phyloP scores from a whole-genome alignment of 2,888 invertebrate species.

The Allolobophora icterica region DNA sequence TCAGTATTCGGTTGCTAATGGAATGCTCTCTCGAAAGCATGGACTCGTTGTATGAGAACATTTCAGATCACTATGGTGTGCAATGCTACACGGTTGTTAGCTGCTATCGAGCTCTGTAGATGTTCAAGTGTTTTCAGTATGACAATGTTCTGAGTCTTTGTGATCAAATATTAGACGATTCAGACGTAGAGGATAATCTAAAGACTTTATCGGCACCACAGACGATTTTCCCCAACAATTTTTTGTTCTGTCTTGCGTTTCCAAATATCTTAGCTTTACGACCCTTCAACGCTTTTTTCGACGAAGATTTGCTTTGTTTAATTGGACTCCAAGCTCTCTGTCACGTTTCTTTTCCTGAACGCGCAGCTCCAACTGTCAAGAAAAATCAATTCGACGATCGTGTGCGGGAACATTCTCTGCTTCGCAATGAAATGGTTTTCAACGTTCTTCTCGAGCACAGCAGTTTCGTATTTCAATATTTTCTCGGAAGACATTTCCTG shows the following conservation, averaged over 20 bases:
- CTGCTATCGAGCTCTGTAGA: not conserved
- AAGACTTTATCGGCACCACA: not conserved
- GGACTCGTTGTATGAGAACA: not conserved
- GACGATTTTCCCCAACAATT: no score
- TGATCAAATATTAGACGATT: not conserved
- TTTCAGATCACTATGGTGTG: not conserved
- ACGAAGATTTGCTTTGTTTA: not conserved
- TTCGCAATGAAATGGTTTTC: no score
- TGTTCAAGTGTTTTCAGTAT: not conserved
- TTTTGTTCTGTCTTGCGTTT: not conserved
- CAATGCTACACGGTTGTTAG: not conserved
- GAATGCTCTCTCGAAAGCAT: not conserved
- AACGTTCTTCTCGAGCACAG: not conserved
- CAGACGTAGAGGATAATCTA: not conserved
- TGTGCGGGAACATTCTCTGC: no score
- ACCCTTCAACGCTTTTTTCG: not conserved
- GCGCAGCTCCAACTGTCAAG: not conserved
- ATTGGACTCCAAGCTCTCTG: not conserved
- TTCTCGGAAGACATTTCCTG: no score
- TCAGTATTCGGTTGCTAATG: not conserved
- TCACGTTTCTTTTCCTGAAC: not conserved
- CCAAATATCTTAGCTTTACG: not conserved
- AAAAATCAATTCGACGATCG: no score
- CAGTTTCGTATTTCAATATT: not conserved
- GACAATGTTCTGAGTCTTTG: not conserved